Evolutionary conservation across 2,888 invertebrate genomes (phyloP).

Genomic region (Aelia acuminata): DNA sequence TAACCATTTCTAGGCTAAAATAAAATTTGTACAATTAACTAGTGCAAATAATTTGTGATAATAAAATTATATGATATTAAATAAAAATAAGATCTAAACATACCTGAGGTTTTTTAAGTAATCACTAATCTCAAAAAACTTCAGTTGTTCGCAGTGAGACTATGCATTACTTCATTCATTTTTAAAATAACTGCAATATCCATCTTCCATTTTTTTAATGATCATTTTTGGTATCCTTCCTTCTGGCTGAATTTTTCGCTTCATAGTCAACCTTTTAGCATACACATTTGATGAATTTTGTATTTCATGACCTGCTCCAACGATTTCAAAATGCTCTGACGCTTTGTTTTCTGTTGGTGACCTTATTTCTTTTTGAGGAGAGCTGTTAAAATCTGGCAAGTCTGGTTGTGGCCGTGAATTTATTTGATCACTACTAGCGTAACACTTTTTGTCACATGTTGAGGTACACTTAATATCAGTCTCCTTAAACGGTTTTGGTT

Average conservation of each 20-base stretch:
- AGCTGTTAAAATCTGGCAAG: constrained; percentile 55
- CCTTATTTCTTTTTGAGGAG: constrained; percentile 58
- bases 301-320: constrained; percentile 35
- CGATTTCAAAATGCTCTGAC: constrained; percentile 47
- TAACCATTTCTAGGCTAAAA: no score
- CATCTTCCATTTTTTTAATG: constrained; percentile 61
- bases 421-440: constrained; percentile 26
- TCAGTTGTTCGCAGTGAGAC: constrained; percentile 33
- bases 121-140: constrained; percentile 3
- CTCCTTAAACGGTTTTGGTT: not conserved
- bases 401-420: constrained; percentile 51
- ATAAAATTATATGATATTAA: no score
- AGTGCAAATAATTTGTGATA: no score
- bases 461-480: no score
- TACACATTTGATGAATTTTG: constrained; percentile 17
- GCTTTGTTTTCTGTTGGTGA: constrained; percentile 39
- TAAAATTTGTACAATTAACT: no score
- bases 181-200: constrained; percentile 62
- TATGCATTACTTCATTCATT: constrained; percentile 47
- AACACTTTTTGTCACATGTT: no score
- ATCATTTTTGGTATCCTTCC: constrained; percentile 63
- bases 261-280: constrained; percentile 58
- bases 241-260: constrained; percentile 53
- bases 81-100: no score
- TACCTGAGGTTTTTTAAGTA: not conserved